A percentile compares a stretch with the other conserved stretches of the same genome.
phyloP scores from a whole-genome alignment of 2,113 vertebrate genomes.

The Nyctibius bracteatus region DNA sequence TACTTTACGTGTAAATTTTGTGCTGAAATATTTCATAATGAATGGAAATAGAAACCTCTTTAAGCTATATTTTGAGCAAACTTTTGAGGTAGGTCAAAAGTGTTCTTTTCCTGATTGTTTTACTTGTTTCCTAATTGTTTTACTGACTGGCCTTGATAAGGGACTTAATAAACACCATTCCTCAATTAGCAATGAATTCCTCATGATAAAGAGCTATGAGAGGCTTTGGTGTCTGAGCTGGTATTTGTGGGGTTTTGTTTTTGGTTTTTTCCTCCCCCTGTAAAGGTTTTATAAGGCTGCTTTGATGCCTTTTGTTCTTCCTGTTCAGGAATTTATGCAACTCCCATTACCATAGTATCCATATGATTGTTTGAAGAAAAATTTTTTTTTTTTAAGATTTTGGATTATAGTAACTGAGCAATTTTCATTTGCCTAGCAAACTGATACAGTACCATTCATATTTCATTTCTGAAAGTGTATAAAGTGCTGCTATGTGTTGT shows the following conservation, averaged over 20 bases:
- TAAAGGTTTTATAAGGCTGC: background rate
- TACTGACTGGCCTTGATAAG: background rate
- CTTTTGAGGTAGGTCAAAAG: background rate
- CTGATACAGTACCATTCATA: background rate
- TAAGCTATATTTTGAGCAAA: background rate
- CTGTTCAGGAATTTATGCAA: background rate
- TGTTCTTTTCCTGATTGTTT: background rate
- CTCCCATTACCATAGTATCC: background rate
- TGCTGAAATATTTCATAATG: background rate
- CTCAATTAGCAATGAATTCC: background rate
- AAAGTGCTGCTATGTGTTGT: background rate
- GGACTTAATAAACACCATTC: background rate
- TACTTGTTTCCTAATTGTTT: background rate
- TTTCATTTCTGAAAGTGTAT: background rate
- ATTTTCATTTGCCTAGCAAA: background rate
- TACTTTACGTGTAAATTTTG: background rate
- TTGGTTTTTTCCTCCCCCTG: background rate
- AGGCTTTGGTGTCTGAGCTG: background rate
- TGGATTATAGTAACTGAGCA: background rate
- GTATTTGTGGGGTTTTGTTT: background rate
- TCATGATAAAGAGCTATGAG: background rate
- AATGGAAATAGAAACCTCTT: background rate
- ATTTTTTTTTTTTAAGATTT: background rate
- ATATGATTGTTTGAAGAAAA: background rate
- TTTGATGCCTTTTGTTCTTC: background rate